Conservation (phyloP, 1,140 invertebrate genomes). For the Drosophila aff. region DNA sequence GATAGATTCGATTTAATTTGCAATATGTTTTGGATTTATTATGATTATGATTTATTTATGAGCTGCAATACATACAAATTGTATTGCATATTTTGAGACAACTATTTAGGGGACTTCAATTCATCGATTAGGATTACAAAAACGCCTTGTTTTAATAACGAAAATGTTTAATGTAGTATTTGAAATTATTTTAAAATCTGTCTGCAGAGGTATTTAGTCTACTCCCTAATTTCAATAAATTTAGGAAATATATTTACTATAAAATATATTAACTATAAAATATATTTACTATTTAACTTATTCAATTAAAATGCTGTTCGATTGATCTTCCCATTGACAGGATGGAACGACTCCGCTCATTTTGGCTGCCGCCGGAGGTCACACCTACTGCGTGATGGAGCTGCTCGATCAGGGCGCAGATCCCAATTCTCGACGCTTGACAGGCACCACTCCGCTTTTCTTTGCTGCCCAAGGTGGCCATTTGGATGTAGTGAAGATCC, state of each 20-base stretch:
- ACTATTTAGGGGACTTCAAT: too few relatives aligned
- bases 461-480: constrained; percentile 96
- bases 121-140: too few relatives aligned
- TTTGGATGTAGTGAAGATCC: constrained; percentile 91
- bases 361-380: constrained; percentile 94
- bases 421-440: constrained; percentile 91
- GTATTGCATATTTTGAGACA: too few relatives aligned
- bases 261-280: too few relatives aligned
- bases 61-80: too few relatives aligned
- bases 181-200: too few relatives aligned
- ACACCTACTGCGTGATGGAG: constrained; percentile 94
- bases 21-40: too few relatives aligned
- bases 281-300: too few relatives aligned
- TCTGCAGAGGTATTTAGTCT: too few relatives aligned
- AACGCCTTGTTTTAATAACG: too few relatives aligned
- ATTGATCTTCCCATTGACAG: constrained; percentile 86
- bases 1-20: neutral
- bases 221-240: neutral
- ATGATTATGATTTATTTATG: too few relatives aligned
- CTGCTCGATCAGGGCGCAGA: constrained; percentile 95
- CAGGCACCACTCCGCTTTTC: constrained; percentile 95
- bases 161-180: too few relatives aligned
- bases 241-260: neutral
- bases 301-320: neutral
- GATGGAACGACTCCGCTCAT: constrained; percentile 97